These are phyloP conservation scores for Hirundo rustica DNA, from an alignment of 2,797 vertebrate genomes.

Conservation along the genomic window DNA sequence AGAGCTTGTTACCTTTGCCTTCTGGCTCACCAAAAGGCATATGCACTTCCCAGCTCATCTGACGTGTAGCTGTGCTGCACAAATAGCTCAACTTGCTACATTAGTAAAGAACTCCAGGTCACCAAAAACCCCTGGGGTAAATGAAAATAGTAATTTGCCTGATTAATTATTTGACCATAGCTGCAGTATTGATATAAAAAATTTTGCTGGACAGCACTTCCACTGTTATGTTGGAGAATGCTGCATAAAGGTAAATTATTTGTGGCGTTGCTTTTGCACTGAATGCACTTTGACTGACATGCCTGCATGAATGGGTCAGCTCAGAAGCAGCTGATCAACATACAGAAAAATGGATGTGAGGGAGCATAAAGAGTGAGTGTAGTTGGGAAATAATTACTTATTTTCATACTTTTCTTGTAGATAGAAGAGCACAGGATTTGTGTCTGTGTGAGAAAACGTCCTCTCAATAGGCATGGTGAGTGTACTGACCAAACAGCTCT, in stretches of 20 bases:
- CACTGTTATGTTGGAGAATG: not conserved
- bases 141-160: not conserved
- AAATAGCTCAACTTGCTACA: not conserved
- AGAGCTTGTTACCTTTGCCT: not conserved
- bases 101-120: not conserved
- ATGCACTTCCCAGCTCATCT: not conserved
- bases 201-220: not conserved
- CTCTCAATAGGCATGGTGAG: constrained; percentile 91
- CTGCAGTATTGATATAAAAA: not conserved
- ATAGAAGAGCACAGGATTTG: constrained; percentile 88
- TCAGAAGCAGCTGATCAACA: not conserved
- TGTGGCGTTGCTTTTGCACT: not conserved
- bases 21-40: not conserved
- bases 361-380: not conserved
- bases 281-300: not conserved
- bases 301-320: not conserved
- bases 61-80: not conserved
- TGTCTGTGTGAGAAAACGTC: constrained; percentile 95
- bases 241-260: not conserved
- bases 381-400: not conserved
- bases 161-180: not conserved
- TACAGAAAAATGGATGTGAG: not conserved
- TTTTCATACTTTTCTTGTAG: constrained; percentile 67
- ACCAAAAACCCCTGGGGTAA: not conserved
- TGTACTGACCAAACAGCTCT: not conserved